Evolutionary conservation across 2,113 vertebrate genomes (phyloP), one percentile per base, ranked within the genome.

Genomic region (Nibea coibor): DNA sequence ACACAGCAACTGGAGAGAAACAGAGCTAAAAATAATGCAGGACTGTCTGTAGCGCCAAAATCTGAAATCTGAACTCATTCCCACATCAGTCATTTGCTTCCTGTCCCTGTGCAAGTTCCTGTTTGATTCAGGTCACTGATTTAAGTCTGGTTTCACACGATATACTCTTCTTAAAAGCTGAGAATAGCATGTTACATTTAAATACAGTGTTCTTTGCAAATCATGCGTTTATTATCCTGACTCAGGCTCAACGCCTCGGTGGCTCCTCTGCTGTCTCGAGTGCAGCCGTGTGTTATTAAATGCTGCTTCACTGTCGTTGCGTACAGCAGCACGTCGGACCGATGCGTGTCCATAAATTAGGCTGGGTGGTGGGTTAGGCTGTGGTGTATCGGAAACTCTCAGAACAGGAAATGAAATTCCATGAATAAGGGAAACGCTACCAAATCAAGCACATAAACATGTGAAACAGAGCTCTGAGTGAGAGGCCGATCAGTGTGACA

Each of bases 351-450:
- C 71, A 43, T 67, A 50, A 57, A 2, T 11, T 45, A 45, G 43
- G 43, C 4, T 45, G 42, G 56, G 39, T n/a, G 19, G 54, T 72
- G n/a, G 47, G 47, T 50, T 12, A 19, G n/a, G 0, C 57, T 71
- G 72, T 3, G 61, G 61, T 72, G 53, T n/a, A 24, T 10, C 24
- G 24, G 9, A n/a, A 50, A 53, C 48, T 47, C 19, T 84, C 31
- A 74, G 57, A 88, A 78, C 51, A 90, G 89, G 90, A 94, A 92
- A 86, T 84, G 82, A 92, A 89, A 92, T 75, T 35, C 76, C 65
- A 67, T 2, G 53, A 83, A 75, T 67, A 84, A 61, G 72, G 91
- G 89, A 94, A 93, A 93, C 45, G 65, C 86, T 73, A 76, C 81
- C 42, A 84, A 79, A 22, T 61, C 22, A 11, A 75, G 88, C 75